phyloP scores from a whole-genome alignment of 2,113 vertebrate species.

The Bucco capensis region DNA sequence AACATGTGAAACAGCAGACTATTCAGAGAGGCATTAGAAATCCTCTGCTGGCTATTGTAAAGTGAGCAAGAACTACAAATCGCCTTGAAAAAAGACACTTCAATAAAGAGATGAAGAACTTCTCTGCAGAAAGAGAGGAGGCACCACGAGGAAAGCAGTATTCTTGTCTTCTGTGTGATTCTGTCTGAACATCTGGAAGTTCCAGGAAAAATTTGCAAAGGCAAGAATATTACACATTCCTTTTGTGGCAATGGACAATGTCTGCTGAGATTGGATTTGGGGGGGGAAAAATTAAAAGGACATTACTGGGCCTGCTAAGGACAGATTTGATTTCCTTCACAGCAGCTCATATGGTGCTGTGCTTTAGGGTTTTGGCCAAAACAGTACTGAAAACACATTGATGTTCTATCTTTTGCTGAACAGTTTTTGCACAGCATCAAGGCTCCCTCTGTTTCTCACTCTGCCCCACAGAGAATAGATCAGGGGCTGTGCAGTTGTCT shows the following conservation, averaged over 20 bases:
- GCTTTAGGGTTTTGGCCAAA: not conserved
- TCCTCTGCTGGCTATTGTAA: not conserved
- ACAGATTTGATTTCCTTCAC: not conserved
- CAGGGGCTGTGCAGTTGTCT: accelerated
- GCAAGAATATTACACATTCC: not conserved
- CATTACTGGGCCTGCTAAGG: not conserved
- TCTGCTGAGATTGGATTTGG: not conserved
- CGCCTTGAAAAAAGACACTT: not conserved
- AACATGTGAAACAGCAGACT: not conserved
- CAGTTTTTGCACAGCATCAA: not conserved
- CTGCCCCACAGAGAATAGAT: accelerated
- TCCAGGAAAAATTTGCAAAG: not conserved
- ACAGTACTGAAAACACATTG: not conserved
- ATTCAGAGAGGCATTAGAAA: not conserved
- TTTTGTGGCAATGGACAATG: not conserved
- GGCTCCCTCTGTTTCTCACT: not conserved
- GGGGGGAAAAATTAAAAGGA: not conserved
- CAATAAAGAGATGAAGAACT: not conserved
- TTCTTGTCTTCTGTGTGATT: not conserved
- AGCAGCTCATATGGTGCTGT: not conserved
- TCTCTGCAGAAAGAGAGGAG: not conserved
- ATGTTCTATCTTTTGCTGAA: not conserved
- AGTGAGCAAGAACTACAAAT: not conserved
- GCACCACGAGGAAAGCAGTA: not conserved
- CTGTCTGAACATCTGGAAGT: not conserved